Percentiles rank a stretch among this genome's conserved stretches.
These are phyloP conservation scores for Gonioctena quinquepunctata DNA, from an alignment of 1,140 invertebrate species.

Conservation along the genomic window DNA sequence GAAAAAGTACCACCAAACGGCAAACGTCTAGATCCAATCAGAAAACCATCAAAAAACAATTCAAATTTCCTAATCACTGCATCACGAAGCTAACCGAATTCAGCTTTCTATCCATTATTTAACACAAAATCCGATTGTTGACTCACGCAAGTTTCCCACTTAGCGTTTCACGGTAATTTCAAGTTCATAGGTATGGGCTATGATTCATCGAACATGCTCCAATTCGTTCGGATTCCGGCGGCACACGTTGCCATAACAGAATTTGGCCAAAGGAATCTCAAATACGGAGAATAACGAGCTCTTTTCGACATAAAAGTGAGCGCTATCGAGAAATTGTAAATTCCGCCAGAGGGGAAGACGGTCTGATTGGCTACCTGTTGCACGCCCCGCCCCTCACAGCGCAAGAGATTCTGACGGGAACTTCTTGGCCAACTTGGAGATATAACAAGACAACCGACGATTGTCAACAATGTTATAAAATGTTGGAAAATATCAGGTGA, in stretches of 20 bases:
- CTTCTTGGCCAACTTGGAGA: background rate
- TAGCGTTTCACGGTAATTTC: conserved; percentile 5
- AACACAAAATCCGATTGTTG: background rate
- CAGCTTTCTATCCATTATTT: too few relatives aligned
- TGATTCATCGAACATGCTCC: conserved; percentile 4
- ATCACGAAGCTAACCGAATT: too few relatives aligned
- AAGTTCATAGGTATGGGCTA: conserved; percentile 9
- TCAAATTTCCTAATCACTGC: too few relatives aligned
- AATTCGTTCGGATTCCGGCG: background rate
- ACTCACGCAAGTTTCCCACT: conserved; percentile 5
- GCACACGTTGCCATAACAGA: background rate
- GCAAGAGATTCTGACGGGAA: background rate
- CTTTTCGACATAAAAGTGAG: conserved; percentile 22
- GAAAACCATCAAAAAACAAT: too few relatives aligned
- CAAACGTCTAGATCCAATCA: too few relatives aligned
- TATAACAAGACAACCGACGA: too few relatives aligned
- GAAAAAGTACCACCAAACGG: too few relatives aligned
- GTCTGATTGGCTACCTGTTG: conserved; percentile 47
- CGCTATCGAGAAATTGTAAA: conserved; percentile 22
- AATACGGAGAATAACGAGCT: conserved; percentile 19
- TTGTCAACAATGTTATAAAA: too few relatives aligned
- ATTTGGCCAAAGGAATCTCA: conserved; percentile 5
- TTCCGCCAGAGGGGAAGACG: conserved; percentile 23
- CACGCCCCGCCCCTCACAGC: conserved; percentile 30
- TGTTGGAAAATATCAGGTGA: too few relatives aligned